These are phyloP conservation scores for Protaetia brevitarsis DNA, from an alignment of 1,140 invertebrate species.

Conservation along the genomic window DNA sequence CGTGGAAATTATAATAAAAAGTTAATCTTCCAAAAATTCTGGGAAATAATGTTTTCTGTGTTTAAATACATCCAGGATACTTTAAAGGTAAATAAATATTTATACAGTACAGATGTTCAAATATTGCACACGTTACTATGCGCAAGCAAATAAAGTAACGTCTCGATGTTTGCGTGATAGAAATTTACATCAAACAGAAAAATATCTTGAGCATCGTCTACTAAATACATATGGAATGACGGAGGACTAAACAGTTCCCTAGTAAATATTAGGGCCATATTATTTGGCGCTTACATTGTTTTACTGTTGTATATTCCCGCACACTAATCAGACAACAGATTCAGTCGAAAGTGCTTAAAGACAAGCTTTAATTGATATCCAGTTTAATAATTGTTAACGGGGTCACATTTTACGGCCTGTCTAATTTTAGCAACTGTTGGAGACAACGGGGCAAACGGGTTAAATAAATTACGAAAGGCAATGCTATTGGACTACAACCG, in stretches of 20 bases:
- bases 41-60: no score
- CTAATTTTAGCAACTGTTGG: neutral
- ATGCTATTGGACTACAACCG: neutral
- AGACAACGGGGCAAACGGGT: neutral
- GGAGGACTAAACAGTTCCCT: neutral
- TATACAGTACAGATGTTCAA: neutral
- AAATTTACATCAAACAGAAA: no score
- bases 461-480: neutral
- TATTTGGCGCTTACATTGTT: no score
- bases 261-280: neutral
- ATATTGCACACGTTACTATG: neutral
- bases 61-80: neutral
- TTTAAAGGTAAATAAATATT: neutral
- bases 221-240: no score
- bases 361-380: neutral
- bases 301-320: no score
- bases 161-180: no score
- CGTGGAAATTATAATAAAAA: no score
- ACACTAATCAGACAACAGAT: neutral
- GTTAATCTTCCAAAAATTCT: no score
- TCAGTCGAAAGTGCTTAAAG: neutral
- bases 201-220: no score
- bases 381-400: neutral
- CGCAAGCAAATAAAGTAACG: no score
- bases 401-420: constrained; percentile 7